A percentile compares a stretch with the other conserved stretches of the same genome.
phyloP scores from a whole-genome alignment of 2,888 invertebrate genomes.

The Ormyrus nitidulus region DNA sequence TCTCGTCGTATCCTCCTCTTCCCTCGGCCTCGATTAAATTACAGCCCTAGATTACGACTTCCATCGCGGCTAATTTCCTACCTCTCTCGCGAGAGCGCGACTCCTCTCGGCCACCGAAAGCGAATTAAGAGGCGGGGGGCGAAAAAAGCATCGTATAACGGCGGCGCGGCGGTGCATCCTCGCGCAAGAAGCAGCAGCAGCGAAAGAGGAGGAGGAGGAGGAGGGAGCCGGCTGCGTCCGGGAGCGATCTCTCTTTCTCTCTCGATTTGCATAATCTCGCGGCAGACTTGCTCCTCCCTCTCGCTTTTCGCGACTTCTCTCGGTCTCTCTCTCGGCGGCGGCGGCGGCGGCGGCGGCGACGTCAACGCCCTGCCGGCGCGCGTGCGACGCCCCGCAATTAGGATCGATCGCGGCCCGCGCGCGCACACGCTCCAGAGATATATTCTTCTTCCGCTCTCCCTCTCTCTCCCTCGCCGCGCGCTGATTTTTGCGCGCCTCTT shows the following conservation, averaged over 20 bases:
- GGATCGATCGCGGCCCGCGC: constrained; percentile 59
- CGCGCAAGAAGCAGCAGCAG: no score
- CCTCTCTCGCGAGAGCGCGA: not conserved
- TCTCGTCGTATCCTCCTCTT: not conserved
- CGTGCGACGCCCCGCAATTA: constrained; percentile 61
- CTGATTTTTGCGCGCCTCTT: not conserved
- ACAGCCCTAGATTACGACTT: constrained; percentile 8
- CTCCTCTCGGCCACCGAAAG: not conserved
- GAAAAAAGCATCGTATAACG: not conserved
- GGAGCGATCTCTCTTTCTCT: constrained; percentile 12
- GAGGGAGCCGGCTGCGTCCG: no score
- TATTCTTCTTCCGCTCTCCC: not conserved
- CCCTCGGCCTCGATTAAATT: not conserved
- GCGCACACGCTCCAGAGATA: no score
- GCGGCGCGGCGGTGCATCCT: no score
- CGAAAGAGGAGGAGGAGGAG: constrained; percentile 14
- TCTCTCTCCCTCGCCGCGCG: not conserved
- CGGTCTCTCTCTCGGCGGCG: constrained; percentile 9
- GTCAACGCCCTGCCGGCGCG: constrained; percentile 50
- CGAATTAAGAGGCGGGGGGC: not conserved
- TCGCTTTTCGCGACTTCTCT: constrained; percentile 5
- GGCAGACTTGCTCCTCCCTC: constrained; percentile 48
- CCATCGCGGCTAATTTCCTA: not conserved
- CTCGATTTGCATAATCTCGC: constrained; percentile 62
- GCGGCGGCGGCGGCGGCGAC: constrained; percentile 31